A percentile compares a stretch with the other conserved stretches of the same genome.
These are phyloP conservation scores for Ephydatia muelleri DNA, from an alignment of 37 sponge, comb jelly and placozoan species.

Conservation along the genomic window DNA sequence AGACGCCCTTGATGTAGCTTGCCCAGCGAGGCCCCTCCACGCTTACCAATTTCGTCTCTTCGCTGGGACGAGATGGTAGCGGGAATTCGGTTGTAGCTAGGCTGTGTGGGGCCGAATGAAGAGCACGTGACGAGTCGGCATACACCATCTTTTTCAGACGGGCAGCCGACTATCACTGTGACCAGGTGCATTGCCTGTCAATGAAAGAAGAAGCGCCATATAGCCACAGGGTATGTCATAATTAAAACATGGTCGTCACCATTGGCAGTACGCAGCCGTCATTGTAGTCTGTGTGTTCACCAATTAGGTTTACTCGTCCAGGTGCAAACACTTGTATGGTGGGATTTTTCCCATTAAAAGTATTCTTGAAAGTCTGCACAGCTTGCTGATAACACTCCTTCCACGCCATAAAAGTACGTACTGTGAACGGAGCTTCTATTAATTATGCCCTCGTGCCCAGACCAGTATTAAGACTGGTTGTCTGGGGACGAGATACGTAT, in stretches of 20 bases:
- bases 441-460: background rate
- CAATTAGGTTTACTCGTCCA: slow-evolving; percentile 97
- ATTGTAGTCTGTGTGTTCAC: slow-evolving; percentile 98
- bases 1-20: slow-evolving; percentile 88
- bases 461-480: background rate
- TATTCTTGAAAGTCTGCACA: background rate
- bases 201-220: background rate
- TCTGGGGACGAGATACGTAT: background rate
- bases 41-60: background rate
- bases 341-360: slow-evolving; percentile 20
- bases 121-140: slow-evolving; percentile 7
- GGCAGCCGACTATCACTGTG: slow-evolving; percentile 81
- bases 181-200: slow-evolving; percentile 69
- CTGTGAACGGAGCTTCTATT: background rate
- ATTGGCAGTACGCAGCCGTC: slow-evolving; percentile 98
- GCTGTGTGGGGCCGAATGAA: slow-evolving; percentile 6
- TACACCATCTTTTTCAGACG: slow-evolving; percentile 2
- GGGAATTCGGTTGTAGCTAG: slow-evolving; percentile 20
- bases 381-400: background rate
- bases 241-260: slow-evolving; percentile 37
- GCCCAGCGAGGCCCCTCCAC: slow-evolving; percentile 71
- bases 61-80: slow-evolving; percentile 9
- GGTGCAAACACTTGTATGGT: slow-evolving; percentile 78
- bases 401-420: background rate
- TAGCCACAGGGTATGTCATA: too few species aligned